phyloP scores from a whole-genome alignment of 2,888 invertebrate species.

The Drosophila infuscata region DNA sequence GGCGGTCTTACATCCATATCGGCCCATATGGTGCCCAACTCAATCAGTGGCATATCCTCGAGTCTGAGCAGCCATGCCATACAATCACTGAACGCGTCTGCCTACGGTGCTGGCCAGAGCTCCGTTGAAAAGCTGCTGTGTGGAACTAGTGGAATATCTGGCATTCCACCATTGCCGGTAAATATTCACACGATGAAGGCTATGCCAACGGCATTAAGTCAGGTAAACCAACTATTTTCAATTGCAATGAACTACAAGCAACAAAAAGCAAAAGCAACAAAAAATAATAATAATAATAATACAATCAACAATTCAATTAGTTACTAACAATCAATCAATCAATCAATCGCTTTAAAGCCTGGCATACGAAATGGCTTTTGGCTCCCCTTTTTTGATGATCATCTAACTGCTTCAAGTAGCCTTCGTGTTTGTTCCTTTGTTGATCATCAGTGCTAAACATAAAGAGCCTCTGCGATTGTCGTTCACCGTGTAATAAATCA shows the following conservation, averaged over 20 bases:
- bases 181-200: constrained; percentile 85
- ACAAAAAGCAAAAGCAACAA: constrained; percentile 48
- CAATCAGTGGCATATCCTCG: constrained; percentile 86
- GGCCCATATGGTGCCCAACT: constrained; percentile 80
- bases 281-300: constrained; percentile 3
- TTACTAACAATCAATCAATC: constrained; percentile 30
- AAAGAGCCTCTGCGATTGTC: constrained; percentile 28
- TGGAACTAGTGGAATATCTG: constrained; percentile 85
- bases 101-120: constrained; percentile 82
- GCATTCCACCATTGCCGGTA: constrained; percentile 85
- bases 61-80: constrained; percentile 90
- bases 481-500: constrained; percentile 49
- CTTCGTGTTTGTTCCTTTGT: constrained; percentile 44
- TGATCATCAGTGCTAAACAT: constrained; percentile 40
- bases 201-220: constrained; percentile 85
- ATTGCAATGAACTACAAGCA: constrained; percentile 73
- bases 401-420: constrained; percentile 49
- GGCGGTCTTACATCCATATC: constrained; percentile 81
- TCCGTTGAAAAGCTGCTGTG: constrained; percentile 86
- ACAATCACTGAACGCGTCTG: constrained; percentile 86
- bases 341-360: constrained; percentile 45
- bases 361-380: constrained; percentile 52
- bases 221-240: constrained; percentile 84
- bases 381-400: constrained; percentile 40
- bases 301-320: constrained; percentile 36